These are phyloP conservation scores for Ernsta delagoae DNA, from an alignment of 2,888 invertebrate species.

Conservation along the genomic window DNA sequence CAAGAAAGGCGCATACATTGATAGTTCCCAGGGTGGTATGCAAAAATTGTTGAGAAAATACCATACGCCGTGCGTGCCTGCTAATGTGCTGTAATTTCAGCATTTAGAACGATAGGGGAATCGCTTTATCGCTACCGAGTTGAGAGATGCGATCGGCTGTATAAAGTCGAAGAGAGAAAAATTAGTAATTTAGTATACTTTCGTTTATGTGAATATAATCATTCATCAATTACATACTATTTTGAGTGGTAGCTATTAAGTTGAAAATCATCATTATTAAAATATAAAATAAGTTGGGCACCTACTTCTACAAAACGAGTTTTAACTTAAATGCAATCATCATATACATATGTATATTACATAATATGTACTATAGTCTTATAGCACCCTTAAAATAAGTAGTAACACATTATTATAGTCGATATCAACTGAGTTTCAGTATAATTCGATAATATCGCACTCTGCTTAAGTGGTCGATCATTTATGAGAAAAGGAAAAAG, in stretches of 20 bases:
- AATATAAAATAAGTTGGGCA: no score
- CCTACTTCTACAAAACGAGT: no score
- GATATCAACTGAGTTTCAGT: background rate
- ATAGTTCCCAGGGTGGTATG: constrained; percentile 80
- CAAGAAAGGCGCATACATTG: constrained; percentile 53
- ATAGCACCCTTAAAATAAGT: background rate
- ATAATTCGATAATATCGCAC: constrained; percentile 1
- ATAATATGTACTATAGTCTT: no score
- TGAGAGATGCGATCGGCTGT: constrained; percentile 15
- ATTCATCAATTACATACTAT: no score
- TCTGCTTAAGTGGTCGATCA: constrained; percentile 7
- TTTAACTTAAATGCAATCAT: no score
- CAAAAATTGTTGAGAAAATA: constrained; percentile 83
- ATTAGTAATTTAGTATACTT: no score
- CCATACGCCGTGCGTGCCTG: constrained; percentile 66
- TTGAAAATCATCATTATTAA: no score
- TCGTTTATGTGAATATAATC: no score
- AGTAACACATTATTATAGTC: no score
- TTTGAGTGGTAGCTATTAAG: no score
- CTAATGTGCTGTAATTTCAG: constrained; percentile 74
- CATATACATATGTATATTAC: no score
- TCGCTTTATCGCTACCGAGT: constrained; percentile 21
- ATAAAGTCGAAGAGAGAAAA: background rate
- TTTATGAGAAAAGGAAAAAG: background rate
- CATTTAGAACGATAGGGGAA: constrained; percentile 67